These are phyloP conservation scores for Rhysida immarginata DNA, from an alignment of 1,140 invertebrate species.

Conservation along the genomic window DNA sequence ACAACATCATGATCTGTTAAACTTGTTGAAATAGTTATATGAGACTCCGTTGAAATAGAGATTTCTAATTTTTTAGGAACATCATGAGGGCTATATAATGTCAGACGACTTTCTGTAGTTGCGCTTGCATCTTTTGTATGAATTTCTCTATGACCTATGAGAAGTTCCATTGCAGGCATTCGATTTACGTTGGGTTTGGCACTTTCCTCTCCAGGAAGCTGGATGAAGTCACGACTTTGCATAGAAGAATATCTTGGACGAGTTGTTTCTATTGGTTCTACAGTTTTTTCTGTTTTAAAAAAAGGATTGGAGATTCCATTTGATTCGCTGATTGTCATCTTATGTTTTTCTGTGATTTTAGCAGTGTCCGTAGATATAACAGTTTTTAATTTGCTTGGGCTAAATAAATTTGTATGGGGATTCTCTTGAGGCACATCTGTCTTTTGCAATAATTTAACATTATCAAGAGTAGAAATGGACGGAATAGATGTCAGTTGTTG, in stretches of 20 bases:
- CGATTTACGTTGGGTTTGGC: not conserved
- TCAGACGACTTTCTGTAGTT: constrained; percentile 34
- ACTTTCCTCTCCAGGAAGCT: too few relatives aligned
- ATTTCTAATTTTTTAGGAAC: constrained; percentile 29
- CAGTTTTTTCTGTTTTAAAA: not conserved
- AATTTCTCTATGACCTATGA: constrained; percentile 36
- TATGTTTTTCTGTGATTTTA: too few relatives aligned
- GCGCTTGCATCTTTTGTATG: constrained; percentile 34
- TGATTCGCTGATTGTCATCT: too few relatives aligned
- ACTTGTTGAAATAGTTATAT: constrained; percentile 32
- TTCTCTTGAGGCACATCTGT: too few relatives aligned
- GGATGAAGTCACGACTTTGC: not conserved
- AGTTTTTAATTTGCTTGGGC: too few relatives aligned
- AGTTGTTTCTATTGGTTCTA: not conserved
- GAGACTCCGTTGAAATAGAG: constrained; percentile 35
- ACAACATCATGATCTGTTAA: constrained; percentile 16
- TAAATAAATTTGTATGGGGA: too few relatives aligned
- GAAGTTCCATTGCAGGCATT: constrained; percentile 31
- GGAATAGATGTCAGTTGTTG: too few relatives aligned
- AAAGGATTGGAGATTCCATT: not conserved
- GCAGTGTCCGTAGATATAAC: too few relatives aligned
- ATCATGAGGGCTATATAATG: constrained; percentile 32
- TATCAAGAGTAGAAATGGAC: too few relatives aligned
- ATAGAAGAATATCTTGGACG: not conserved
- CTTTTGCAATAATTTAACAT: too few relatives aligned